phyloP scores from a whole-genome alignment of 2,888 invertebrate genomes.

The Parnassius glacialis region DNA sequence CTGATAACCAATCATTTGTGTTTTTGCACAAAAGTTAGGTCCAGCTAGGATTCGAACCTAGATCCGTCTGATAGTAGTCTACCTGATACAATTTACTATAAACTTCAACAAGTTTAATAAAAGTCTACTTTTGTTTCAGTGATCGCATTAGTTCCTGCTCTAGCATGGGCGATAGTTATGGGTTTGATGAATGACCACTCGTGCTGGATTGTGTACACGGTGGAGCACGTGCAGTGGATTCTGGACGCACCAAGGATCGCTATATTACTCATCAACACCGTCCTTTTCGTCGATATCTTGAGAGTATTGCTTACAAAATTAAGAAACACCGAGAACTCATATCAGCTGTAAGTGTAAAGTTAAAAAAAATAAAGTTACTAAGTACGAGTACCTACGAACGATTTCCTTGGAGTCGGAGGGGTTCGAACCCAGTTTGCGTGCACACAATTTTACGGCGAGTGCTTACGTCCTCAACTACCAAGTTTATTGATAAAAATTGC shows the following conservation, averaged over 20 bases:
- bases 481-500: no score
- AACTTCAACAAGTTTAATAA: not conserved
- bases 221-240: slow-evolving; percentile 81
- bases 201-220: slow-evolving; percentile 83
- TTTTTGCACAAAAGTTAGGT: no score
- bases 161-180: slow-evolving; percentile 80
- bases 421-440: no score
- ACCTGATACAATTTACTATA: not conserved
- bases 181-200: slow-evolving; percentile 70
- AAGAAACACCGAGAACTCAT: slow-evolving; percentile 73
- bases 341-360: slow-evolving; percentile 62
- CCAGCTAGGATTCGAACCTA: no score
- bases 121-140: slow-evolving; percentile 40
- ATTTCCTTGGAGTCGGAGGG: no score
- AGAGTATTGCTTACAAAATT: slow-evolving; percentile 84
- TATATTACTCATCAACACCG: slow-evolving; percentile 79
- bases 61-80: not conserved
- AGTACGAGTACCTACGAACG: no score
- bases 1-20: no score
- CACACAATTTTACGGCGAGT: no score
- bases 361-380: not conserved
- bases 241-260: slow-evolving; percentile 81
- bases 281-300: slow-evolving; percentile 83
- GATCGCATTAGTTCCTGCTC: slow-evolving; percentile 73
- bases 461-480: no score